A percentile compares a stretch with the other conserved stretches of the same genome.
Conservation (phyloP, 2,113 vertebrate genomes). For the Alligator mississippiensis region DNA sequence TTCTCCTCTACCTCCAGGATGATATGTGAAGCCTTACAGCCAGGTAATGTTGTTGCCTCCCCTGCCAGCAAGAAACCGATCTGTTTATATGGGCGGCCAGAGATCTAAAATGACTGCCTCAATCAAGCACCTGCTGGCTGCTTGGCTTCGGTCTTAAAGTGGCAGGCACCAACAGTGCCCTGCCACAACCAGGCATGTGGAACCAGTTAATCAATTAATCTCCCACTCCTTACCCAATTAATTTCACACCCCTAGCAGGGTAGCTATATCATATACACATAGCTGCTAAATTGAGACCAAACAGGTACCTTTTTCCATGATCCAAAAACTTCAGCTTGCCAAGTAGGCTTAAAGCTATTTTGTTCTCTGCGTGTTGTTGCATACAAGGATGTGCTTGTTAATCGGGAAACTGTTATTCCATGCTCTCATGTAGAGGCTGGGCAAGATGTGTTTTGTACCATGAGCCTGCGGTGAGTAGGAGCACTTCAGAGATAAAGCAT, state of each 20-base stretch:
- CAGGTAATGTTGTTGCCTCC: no score
- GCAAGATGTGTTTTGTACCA: conserved; percentile 37
- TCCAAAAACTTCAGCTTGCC: conserved; percentile 1
- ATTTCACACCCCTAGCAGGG: neutral
- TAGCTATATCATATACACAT: neutral
- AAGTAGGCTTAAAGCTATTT: conserved; percentile 16
- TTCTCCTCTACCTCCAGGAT: no score
- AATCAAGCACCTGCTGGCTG: no score
- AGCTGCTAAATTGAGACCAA: neutral
- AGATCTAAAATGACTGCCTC: no score
- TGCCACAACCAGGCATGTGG: no score
- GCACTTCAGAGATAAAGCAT: conserved; percentile 7
- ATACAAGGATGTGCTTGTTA: conserved; percentile 33
- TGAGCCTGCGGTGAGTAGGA: conserved; percentile 4
- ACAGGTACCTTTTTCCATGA: neutral
- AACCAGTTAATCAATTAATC: no score
- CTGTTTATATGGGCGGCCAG: no score
- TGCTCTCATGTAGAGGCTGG: neutral
- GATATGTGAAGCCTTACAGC: no score
- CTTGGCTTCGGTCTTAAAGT: no score
- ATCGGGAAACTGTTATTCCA: neutral
- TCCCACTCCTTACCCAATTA: neutral
- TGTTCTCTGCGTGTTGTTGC: neutral
- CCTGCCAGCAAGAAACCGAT: no score
- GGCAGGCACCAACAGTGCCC: no score